phyloP scores from a whole-genome alignment of 35 echinoderm and acorn worm species.

The Diadema setosum region DNA sequence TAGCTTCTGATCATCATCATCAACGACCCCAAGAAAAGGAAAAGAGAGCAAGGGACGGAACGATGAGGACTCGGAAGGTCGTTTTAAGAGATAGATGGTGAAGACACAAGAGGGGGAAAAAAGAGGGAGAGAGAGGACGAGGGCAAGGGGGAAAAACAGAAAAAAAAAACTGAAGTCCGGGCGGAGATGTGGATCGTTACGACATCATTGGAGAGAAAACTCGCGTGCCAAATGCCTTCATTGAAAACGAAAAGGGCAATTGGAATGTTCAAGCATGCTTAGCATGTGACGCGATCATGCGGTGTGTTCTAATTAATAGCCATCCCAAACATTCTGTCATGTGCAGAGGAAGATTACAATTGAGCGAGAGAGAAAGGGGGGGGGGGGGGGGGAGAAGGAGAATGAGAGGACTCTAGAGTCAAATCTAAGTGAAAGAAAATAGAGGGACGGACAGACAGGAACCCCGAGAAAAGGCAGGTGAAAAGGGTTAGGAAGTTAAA shows the following conservation, averaged over 20 bases:
- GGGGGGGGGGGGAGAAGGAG: background rate
- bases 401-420: too few species aligned
- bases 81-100: too few species aligned
- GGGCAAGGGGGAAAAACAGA: background rate
- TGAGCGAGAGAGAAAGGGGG: background rate
- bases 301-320: slow-evolving; percentile 27
- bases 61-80: background rate
- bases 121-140: background rate
- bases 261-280: slow-evolving; percentile 11
- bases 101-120: background rate
- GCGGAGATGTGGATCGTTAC: background rate
- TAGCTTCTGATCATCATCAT: background rate
- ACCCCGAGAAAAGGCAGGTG: too few species aligned
- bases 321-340: slow-evolving; percentile 14
- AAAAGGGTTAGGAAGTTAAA: too few species aligned
- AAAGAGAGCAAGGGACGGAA: background rate
- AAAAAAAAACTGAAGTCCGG: background rate
- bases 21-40: background rate
- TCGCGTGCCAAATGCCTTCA: slow-evolving; percentile 21
- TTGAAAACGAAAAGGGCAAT: slow-evolving; percentile 13
- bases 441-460: too few species aligned
- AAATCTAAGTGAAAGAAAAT: too few species aligned
- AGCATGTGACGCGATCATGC: slow-evolving; percentile 12
- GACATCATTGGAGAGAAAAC: background rate
- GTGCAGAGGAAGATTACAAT: too few species aligned